A percentile compares a stretch with the other conserved stretches of the same genome.
phyloP scores from a whole-genome alignment of 2,888 invertebrate species.

The Phaedon cochleariae region DNA sequence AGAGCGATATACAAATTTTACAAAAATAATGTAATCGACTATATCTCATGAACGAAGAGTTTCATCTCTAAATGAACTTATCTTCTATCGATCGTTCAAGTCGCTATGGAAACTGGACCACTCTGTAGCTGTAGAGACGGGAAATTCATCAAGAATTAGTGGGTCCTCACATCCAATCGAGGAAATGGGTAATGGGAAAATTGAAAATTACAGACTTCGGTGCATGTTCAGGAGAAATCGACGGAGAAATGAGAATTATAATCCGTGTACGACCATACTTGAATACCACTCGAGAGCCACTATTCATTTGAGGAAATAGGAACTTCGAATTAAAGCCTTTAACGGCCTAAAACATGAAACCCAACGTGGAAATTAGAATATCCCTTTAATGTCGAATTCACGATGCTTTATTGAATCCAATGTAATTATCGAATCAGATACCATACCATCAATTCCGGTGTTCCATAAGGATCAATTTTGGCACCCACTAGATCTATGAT shows the following conservation, averaged over 20 bases:
- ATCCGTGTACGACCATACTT: neutral
- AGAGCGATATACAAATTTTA: too few relatives aligned
- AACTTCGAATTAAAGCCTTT: neutral
- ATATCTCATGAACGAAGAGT: too few relatives aligned
- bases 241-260: neutral
- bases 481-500: too few relatives aligned
- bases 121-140: too few relatives aligned
- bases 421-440: too few relatives aligned
- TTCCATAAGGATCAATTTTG: too few relatives aligned
- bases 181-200: neutral
- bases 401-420: neutral
- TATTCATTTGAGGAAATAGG: neutral
- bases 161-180: neutral
- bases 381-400: neutral
- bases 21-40: too few relatives aligned
- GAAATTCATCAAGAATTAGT: neutral
- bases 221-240: neutral
- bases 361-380: neutral
- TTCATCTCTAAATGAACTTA: too few relatives aligned
- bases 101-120: too few relatives aligned
- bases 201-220: neutral
- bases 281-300: neutral
- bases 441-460: too few relatives aligned
- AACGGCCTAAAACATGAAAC: neutral
- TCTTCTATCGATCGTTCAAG: too few relatives aligned